phyloP scores from a whole-genome alignment of 2,888 invertebrate genomes.

The Pandemis corylana region DNA sequence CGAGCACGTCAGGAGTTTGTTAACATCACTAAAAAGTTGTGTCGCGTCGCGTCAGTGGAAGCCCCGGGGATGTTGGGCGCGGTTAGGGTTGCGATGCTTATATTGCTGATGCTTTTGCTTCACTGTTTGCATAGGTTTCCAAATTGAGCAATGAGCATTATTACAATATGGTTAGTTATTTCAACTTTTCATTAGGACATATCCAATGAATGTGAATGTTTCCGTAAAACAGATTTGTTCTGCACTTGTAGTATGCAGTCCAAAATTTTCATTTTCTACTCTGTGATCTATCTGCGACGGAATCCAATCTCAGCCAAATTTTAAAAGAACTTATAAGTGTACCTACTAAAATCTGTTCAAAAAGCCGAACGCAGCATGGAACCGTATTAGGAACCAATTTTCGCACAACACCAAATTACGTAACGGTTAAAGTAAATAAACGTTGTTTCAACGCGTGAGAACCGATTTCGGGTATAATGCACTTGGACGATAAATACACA shows the following conservation, averaged over 20 bases:
- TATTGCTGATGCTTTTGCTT: conserved; percentile 1
- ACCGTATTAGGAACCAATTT: conserved; percentile 13
- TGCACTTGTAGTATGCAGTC: too few relatives aligned
- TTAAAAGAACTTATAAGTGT: not conserved
- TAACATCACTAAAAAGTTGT: conserved; percentile 41
- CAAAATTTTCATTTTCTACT: not conserved
- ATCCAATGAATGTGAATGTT: too few relatives aligned
- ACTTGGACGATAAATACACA: conserved; percentile 30
- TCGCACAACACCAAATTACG: conserved; percentile 25
- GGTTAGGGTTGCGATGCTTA: not conserved
- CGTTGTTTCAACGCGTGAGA: conserved; percentile 28
- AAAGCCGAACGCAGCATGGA: not conserved
- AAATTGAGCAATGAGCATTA: not conserved
- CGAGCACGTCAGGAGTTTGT: conserved; percentile 35
- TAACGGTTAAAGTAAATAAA: conserved; percentile 21
- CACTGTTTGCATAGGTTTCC: not conserved
- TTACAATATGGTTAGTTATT: too few relatives aligned
- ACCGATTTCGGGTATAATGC: conserved; percentile 24
- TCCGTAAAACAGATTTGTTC: not conserved
- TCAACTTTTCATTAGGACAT: too few relatives aligned
- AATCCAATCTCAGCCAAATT: not conserved
- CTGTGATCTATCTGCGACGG: not conserved
- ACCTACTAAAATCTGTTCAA: not conserved
- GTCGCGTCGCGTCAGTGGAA: conserved; percentile 21
- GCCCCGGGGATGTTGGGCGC: conserved; percentile 20